Base-by-base conservation (phyloP, 1,140 invertebrate genomes). In the Microplitis mediator region DNA sequence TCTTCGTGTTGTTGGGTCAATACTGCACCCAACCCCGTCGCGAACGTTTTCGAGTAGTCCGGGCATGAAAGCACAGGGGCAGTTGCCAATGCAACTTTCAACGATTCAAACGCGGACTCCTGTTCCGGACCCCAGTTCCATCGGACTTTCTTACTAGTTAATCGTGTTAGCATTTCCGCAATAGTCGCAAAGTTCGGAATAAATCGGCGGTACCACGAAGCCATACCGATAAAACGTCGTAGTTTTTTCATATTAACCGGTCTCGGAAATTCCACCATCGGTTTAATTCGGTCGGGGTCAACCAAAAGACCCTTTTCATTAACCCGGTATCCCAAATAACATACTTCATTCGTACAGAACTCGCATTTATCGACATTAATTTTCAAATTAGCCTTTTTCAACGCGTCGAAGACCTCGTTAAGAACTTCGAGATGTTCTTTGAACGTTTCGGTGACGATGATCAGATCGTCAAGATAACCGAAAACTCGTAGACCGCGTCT, bases 61-160 rank as follows among this genome's bases (percentile, higher is more conserved):
- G 39, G 39, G 3, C 39, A 45, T 3, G 39, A 6, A 0, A 45
- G 1, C 3, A 45, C 39, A 0, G 39, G 39, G 0, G 77, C 35
- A 0, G 39, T 71, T 3, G 71, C 65, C 5, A 79, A 63, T 34
- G 76, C 65, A 0, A 60, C 4, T 36, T 77, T 75, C 3, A 81
- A 13, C 8, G 50, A 54, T 0, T 54, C 32, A 32, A 73, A 73
- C 4, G 66, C 66, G 0, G 31, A 11, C 3, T 52, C 14, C 6
- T 75, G 52, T 51, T 80, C 72, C 13, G 76, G 72, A 1, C 69
- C n/a, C 16, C 82, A 67, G 34, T 76, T 73, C 71, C 76, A 84
- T 1, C 77, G 79, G 8, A 77, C 71, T n/a, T 77, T 64, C 56
- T 85, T 84, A 35, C 67, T 76, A 3, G 80, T 23, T 8, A 84